A percentile compares a stretch with the other conserved stretches of the same genome.
Conservation (phyloP, 2,888 invertebrate genomes). For the Tetheella fluctuosa region DNA sequence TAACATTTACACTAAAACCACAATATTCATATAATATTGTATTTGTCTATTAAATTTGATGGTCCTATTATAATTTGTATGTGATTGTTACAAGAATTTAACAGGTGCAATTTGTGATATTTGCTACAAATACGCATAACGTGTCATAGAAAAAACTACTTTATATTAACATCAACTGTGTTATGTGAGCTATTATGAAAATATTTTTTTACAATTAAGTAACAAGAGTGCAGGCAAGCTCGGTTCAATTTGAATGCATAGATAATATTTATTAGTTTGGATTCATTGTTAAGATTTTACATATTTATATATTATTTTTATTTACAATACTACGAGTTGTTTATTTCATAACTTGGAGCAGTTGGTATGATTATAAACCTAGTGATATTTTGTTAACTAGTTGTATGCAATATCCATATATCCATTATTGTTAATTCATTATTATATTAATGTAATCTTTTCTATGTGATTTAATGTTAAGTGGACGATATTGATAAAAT, state of each 20-base stretch:
- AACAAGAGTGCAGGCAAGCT: conserved; percentile 72
- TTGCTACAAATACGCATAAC: conserved; percentile 14
- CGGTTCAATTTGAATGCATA: conserved; percentile 44
- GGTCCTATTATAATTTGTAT: conserved; percentile 10
- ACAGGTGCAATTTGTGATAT: conserved; percentile 13
- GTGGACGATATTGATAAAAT: not conserved
- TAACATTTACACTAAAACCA: conserved; percentile 67
- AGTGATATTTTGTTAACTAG: not conserved
- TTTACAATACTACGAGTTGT: not conserved
- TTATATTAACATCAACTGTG: conserved; percentile 45
- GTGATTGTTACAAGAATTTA: conserved; percentile 9
- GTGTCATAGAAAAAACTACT: conserved; percentile 59
- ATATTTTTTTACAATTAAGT: conserved; percentile 71
- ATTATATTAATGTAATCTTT: no score
- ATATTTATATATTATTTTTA: not conserved
- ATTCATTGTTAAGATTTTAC: not conserved
- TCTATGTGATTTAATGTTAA: no score
- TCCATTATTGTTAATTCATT: no score
- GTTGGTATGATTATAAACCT: not conserved
- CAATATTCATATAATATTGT: conserved; percentile 35
- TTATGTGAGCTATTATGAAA: conserved; percentile 60
- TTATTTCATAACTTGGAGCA: conserved; percentile 1
- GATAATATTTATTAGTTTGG: conserved; percentile 11
- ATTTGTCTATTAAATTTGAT: not conserved
- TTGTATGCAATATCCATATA: no score